Percentiles rank a stretch among this genome's conserved stretches.
Evolutionary conservation across 2,113 vertebrate species (phyloP).

Genomic region (Pavo muticus): DNA sequence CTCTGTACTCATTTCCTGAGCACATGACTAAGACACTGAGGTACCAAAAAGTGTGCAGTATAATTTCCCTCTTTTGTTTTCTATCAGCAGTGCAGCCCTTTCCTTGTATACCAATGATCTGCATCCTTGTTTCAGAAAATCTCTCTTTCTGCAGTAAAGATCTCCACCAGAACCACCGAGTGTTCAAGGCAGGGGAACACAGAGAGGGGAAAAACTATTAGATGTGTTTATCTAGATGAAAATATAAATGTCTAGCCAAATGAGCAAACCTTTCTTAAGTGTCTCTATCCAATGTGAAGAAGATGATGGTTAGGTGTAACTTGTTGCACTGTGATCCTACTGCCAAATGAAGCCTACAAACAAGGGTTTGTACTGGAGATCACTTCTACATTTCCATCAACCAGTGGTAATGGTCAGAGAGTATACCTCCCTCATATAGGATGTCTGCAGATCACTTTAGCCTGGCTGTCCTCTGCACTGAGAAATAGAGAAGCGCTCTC

Average conservation of each 20-base stretch:
- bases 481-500: neutral
- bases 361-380: neutral
- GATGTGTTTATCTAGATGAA: neutral
- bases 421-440: neutral
- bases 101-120: neutral
- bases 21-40: neutral
- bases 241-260: neutral
- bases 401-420: neutral
- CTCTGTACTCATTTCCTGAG: neutral
- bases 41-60: neutral
- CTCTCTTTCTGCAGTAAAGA: neutral
- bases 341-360: neutral
- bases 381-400: neutral
- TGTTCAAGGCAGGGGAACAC: neutral
- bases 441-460: neutral
- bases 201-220: neutral
- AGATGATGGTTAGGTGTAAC: neutral
- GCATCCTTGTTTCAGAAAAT: neutral
- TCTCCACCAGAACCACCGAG: neutral
- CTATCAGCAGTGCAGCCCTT: neutral
- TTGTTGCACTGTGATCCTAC: neutral
- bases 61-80: neutral
- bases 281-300: neutral
- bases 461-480: neutral
- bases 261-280: neutral